Conservation (phyloP, 2,113 vertebrate species). For the Ginglymostoma cirratum region DNA sequence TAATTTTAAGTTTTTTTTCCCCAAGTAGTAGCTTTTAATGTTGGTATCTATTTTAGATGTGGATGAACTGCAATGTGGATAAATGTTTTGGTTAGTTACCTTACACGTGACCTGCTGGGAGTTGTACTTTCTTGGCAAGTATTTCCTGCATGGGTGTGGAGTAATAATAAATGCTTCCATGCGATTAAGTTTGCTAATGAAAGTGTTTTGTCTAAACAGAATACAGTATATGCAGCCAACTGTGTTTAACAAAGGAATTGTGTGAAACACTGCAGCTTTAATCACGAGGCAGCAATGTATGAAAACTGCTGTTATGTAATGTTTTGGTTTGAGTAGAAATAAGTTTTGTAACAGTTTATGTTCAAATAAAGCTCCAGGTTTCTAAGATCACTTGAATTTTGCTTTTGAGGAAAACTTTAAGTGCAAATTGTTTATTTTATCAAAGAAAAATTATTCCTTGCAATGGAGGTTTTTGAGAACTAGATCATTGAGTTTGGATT, state of each 20-base stretch:
- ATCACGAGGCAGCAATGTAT: slow-evolving; percentile 19
- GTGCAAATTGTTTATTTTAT: not conserved
- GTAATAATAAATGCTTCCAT: slow-evolving; percentile 23
- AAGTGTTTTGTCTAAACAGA: slow-evolving; percentile 7
- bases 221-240: slow-evolving; percentile 4
- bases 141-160: slow-evolving; percentile 34
- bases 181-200: slow-evolving; percentile 24
- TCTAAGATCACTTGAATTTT: not conserved
- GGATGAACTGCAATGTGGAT: not conserved
- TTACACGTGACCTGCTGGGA: not conserved
- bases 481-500: not conserved
- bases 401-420: not conserved
- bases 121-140: slow-evolving; percentile 33
- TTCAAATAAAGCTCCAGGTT: slow-evolving; percentile 36
- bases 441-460: not conserved
- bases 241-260: slow-evolving; percentile 23
- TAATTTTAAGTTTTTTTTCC: not conserved
- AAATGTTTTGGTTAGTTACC: slow-evolving; percentile 23
- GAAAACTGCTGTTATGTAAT: slow-evolving; percentile 28
- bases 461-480: not conserved
- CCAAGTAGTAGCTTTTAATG: not conserved
- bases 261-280: slow-evolving; percentile 36
- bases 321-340: slow-evolving; percentile 30
- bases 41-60: slow-evolving; percentile 1
- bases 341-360: slow-evolving; percentile 25